Percentiles rank a stretch among this genome's conserved stretches.
Conservation (phyloP, 2,113 vertebrate genomes). For the Scophthalmus maximus region DNA sequence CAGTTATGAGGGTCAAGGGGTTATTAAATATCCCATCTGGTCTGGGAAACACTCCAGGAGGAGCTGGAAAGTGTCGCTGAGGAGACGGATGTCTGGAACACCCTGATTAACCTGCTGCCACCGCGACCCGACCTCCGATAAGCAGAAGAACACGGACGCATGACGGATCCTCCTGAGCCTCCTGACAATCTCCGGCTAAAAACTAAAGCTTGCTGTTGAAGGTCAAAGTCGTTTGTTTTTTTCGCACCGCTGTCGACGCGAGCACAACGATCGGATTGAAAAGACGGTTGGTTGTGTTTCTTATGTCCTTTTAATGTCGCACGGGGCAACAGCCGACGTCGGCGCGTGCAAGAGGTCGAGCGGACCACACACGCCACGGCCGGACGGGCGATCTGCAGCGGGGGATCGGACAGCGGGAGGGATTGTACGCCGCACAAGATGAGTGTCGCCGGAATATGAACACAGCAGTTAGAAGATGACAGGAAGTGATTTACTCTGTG, state of each 20-base stretch:
- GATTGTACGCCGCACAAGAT: conserved; percentile 19
- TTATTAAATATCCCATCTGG: no score
- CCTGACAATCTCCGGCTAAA: no score
- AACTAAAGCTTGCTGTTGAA: background rate
- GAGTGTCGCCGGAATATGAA: conserved; percentile 46
- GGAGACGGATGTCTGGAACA: no score
- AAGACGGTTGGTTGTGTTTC: background rate
- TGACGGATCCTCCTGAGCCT: no score
- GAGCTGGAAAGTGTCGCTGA: no score
- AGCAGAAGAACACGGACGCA: background rate
- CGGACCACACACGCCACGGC: conserved; percentile 49
- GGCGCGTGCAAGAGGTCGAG: conserved; percentile 2
- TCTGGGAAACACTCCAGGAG: no score
- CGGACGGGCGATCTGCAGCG: background rate
- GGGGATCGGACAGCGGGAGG: conserved; percentile 10
- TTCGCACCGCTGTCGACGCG: background rate
- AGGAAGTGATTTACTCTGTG: conserved; percentile 2
- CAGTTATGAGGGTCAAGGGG: no score
- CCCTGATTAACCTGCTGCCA: no score
- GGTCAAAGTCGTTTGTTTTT: background rate
- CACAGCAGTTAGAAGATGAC: background rate
- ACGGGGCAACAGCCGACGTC: conserved; percentile 24
- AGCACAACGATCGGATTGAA: background rate
- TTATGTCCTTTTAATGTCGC: background rate
- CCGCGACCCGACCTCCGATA: background rate